Conservation (phyloP, 2,888 invertebrate species). For the Leuctra nigra region DNA sequence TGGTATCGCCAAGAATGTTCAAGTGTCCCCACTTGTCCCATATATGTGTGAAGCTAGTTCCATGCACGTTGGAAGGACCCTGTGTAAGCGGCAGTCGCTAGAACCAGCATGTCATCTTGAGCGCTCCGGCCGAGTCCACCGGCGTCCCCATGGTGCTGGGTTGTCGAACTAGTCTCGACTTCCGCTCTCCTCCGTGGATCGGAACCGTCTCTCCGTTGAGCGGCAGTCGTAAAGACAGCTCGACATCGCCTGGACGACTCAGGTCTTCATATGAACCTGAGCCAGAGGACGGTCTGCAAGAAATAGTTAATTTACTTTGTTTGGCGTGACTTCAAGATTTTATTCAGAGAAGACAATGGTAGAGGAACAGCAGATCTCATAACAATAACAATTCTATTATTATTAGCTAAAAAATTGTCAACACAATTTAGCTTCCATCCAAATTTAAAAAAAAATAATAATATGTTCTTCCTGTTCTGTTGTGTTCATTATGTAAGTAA, state of each 20-base stretch:
- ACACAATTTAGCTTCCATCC: no score
- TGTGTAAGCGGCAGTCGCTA: no score
- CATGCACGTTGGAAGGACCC: no score
- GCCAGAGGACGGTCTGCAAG: constrained; percentile 49
- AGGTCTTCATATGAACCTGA: constrained; percentile 67
- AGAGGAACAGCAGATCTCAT: neutral
- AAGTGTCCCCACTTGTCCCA: no score
- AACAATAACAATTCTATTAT: neutral
- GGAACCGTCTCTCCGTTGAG: constrained; percentile 25
- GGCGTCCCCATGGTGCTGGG: constrained; percentile 78
- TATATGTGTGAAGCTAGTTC: no score
- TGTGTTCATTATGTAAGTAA: no score
- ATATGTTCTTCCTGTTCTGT: no score
- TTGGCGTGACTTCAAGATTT: neutral
- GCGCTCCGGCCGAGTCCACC: constrained; percentile 66
- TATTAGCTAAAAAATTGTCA: no score
- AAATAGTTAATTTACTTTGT: constrained; percentile 9
- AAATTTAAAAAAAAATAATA: no score
- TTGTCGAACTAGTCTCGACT: constrained; percentile 67
- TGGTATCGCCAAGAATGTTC: no score
- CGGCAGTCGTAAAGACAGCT: constrained; percentile 36
- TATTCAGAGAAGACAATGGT: neutral
- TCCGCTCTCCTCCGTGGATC: constrained; percentile 36
- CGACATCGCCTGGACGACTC: constrained; percentile 47
- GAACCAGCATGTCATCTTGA: constrained; percentile 86